Conservation (phyloP, 2,797 vertebrate genomes). For the Lagocephalus sceleratus region DNA sequence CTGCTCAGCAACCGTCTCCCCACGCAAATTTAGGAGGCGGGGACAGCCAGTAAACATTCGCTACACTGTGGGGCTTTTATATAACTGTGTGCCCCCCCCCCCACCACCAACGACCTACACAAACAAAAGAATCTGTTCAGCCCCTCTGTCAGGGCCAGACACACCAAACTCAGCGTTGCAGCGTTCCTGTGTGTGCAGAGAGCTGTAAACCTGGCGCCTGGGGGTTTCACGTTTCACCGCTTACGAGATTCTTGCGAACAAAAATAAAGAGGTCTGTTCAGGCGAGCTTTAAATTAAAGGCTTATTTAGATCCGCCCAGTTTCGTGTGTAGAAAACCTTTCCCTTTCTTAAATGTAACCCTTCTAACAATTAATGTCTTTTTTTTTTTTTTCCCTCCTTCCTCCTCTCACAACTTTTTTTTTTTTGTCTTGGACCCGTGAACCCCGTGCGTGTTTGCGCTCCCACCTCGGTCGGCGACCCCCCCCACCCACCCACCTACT, state of each 20-base stretch:
- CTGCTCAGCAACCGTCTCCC: too few relatives aligned
- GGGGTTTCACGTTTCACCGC: neutral
- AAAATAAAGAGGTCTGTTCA: too few relatives aligned
- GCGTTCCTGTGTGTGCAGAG: neutral
- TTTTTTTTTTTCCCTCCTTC: too few relatives aligned
- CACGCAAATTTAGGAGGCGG: neutral
- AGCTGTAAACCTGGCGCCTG: neutral
- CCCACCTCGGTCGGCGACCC: conserved; percentile 8
- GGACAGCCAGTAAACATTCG: neutral
- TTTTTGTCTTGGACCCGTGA: too few relatives aligned
- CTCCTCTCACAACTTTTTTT: too few relatives aligned
- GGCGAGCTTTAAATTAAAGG: too few relatives aligned
- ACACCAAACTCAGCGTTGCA: neutral
- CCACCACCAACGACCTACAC: neutral
- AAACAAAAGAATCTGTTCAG: conserved; percentile 7
- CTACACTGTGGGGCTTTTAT: neutral
- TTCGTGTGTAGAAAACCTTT: too few relatives aligned
- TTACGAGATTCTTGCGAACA: neutral
- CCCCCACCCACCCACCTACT: too few relatives aligned
- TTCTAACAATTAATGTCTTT: too few relatives aligned
- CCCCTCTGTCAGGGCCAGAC: neutral
- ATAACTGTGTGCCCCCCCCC: neutral
- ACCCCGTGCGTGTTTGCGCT: too few relatives aligned
- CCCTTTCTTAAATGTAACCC: too few relatives aligned
- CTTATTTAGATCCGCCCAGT: too few relatives aligned